Base-by-base conservation (phyloP, 2,797 vertebrate species). In the Crenuchus spilurus region DNA sequence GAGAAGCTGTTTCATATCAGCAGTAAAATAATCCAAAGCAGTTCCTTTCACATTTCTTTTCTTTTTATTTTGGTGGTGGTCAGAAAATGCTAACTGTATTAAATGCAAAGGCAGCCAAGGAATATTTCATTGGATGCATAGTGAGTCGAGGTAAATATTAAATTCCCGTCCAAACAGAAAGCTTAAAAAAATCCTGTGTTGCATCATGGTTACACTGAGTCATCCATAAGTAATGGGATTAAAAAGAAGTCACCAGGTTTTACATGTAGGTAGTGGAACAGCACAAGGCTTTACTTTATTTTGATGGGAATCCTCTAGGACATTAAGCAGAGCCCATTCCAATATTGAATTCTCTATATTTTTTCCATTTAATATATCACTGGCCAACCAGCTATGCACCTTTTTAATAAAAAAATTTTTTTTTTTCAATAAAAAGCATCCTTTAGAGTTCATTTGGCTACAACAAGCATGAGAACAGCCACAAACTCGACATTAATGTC, bases 1-100 rank as follows among this genome's bases (percentile, higher is more conserved):
- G 41, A 64, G 49, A 70, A 63, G 74, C 42, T 63, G 66, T 55
- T 70, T 46, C 55, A 70, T 58, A 24, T 44, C 58, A 76, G 6
- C 13, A 35, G 20, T 26, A 28, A 63, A 55, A 75, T 33, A 61
- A n/a, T n/a, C n/a, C n/a, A n/a, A n/a, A 52, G 18, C 44, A 22
- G 42, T 51, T 61, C 63, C 37, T 44, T 26, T 69, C 20, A 1
- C 22, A 63, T 39, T 54, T 55, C 26, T 42, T 16, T 6, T 6
- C 13, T 63, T 7, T 49, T 72, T 54, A 74, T 20, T 30, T 55
- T 44, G 30, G 22, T 13, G 22, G 11, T 41, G 35, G n/a, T 44
- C 44, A 51, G 31, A 74, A n/a, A 68, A 68, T 67, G 67, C 48
- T 44, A 62, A 62, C 48, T 49, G 26, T 37, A 57, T 57, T 64